phyloP scores from a whole-genome alignment of 2,113 vertebrate species.

The Perca schrenkii region DNA sequence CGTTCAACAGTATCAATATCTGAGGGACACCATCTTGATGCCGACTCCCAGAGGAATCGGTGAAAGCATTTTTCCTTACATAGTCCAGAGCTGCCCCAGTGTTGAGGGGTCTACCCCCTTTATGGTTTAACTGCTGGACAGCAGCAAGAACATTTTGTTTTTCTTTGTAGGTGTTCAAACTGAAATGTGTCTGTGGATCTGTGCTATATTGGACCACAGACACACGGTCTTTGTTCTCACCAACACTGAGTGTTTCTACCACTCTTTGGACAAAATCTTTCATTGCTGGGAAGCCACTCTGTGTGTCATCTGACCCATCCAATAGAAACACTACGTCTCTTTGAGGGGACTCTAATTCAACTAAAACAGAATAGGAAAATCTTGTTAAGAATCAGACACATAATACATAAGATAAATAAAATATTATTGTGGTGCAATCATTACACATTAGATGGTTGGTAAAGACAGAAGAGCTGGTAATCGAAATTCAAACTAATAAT shows the following conservation, averaged over 20 bases:
- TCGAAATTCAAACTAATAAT: not conserved
- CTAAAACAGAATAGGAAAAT: conserved; percentile 75
- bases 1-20: conserved; percentile 82
- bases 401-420: conserved; percentile 5
- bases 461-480: not conserved
- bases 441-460: conserved; percentile 1
- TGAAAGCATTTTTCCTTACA: conserved; percentile 73
- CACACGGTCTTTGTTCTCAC: conserved; percentile 76
- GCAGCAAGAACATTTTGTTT: conserved; percentile 74
- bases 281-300: conserved; percentile 84
- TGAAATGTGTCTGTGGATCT: conserved; percentile 76
- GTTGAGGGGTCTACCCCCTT: conserved; percentile 75
- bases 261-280: conserved; percentile 86
- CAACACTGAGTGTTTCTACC: conserved; percentile 77
- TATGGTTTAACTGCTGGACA: conserved; percentile 75
- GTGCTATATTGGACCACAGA: conserved; percentile 84
- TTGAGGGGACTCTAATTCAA: conserved; percentile 80
- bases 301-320: conserved; percentile 83
- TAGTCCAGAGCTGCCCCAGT: conserved; percentile 81
- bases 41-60: conserved; percentile 78
- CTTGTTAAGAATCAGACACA: conserved; percentile 43
- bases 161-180: conserved; percentile 75
- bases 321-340: conserved; percentile 85
- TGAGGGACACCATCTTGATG: conserved; percentile 80
- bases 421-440: not conserved